A percentile compares a stretch with the other conserved stretches of the same genome.
These are phyloP conservation scores for Heteromurus nitidus DNA, from an alignment of 2,888 invertebrate species.

Conservation along the genomic window DNA sequence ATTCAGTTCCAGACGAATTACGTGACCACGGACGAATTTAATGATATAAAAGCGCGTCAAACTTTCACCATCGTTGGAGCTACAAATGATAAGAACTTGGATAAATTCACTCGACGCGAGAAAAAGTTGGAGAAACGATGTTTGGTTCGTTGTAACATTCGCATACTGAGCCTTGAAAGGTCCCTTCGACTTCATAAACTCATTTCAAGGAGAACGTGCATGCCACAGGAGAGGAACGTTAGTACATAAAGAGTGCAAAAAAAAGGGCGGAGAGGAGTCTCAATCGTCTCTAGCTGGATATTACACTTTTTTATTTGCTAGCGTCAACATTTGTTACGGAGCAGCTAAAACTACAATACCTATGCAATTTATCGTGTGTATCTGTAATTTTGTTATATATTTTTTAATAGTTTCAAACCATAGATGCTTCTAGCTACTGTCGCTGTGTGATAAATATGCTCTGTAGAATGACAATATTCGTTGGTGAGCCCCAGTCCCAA, in stretches of 20 bases:
- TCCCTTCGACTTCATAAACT: conserved; percentile 71
- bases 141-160: conserved; percentile 72
- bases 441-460: too few species aligned
- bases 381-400: too few species aligned
- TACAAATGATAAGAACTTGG: conserved; percentile 74
- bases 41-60: conserved; percentile 71
- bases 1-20: conserved; percentile 70
- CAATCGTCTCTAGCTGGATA: conserved; percentile 2
- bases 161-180: conserved; percentile 73
- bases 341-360: conserved; percentile 8
- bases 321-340: not conserved
- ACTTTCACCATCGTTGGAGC: conserved; percentile 74
- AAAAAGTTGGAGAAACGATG: conserved; percentile 74
- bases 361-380: too few species aligned
- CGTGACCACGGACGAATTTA: conserved; percentile 72
- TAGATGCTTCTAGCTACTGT: too few species aligned
- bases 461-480: too few species aligned
- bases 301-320: not conserved
- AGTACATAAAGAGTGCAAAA: conserved; percentile 58
- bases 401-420: too few species aligned
- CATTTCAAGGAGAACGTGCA: conserved; percentile 65
- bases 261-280: not conserved
- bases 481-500: too few species aligned
- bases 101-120: conserved; percentile 74
- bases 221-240: conserved; percentile 67